Conservation (phyloP, 2,113 vertebrate species). For the Carlito syrichta region DNA sequence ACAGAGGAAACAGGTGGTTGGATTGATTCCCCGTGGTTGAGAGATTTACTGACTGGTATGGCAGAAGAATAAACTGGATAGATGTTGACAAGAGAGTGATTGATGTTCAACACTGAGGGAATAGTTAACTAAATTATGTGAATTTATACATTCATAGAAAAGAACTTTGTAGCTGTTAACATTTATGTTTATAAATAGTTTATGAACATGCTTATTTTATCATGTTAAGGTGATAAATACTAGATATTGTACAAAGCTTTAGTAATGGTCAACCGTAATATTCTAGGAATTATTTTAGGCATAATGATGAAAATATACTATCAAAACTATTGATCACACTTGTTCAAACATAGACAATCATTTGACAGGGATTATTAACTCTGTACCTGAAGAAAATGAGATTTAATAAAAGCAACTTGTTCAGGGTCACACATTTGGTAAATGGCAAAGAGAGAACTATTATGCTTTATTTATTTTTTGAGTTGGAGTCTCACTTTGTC, state of each 20-base stretch:
- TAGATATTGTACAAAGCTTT: neutral
- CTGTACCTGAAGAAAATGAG: slow-evolving; percentile 13
- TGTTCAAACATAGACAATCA: neutral
- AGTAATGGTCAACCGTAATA: neutral
- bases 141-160: slow-evolving; percentile 22
- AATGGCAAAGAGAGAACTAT: slow-evolving; percentile 1
- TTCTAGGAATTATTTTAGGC: neutral
- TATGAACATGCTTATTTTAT: neutral
- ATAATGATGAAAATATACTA: neutral
- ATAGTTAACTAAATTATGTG: slow-evolving; percentile 7
- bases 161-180: neutral
- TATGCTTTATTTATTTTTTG: neutral
- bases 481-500: too few relatives aligned
- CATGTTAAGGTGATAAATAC: neutral
- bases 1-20: neutral
- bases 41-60: neutral
- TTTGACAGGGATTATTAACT: neutral
- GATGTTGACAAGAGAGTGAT: neutral
- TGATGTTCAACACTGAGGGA: neutral
- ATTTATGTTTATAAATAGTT: slow-evolving; percentile 17
- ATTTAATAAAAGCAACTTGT: neutral
- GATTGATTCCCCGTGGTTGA: neutral
- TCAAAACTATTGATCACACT: neutral
- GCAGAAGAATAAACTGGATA: neutral
- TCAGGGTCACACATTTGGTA: neutral